Conservation (phyloP, 1,140 invertebrate species). For the Trachymyrmex cornetzi region DNA sequence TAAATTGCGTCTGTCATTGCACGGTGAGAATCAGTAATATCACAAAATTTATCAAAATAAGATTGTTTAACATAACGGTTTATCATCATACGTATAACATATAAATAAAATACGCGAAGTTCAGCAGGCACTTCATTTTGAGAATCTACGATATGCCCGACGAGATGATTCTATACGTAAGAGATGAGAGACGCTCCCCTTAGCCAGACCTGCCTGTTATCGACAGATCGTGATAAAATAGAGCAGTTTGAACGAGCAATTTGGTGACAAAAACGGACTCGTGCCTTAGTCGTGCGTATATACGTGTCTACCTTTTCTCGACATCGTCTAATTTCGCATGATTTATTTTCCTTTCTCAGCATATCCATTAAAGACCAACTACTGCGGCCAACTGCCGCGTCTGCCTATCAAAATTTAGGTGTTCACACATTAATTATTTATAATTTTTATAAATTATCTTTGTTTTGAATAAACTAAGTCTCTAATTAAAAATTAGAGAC, state of each 20-base stretch:
- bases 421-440: background rate
- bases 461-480: background rate
- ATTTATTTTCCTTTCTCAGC: constrained; percentile 52
- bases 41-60: constrained; percentile 9
- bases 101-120: constrained; percentile 10
- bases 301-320: constrained; percentile 11
- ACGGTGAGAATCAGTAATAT: background rate
- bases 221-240: constrained; percentile 76
- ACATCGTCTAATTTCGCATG: constrained; percentile 55
- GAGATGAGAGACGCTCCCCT: constrained; percentile 62
- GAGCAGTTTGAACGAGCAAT: constrained; percentile 55
- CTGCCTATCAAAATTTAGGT: background rate
- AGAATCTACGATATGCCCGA: constrained; percentile 56
- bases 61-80: constrained; percentile 8
- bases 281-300: constrained; percentile 37
- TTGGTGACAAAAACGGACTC: constrained; percentile 37
- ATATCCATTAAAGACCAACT: background rate
- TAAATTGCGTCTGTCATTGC: background rate
- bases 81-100: background rate
- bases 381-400: background rate
- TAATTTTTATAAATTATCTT: background rate
- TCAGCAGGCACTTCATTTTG: constrained; percentile 30
- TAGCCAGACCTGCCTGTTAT: constrained; percentile 65
- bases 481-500: no score
- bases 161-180: constrained; percentile 42